phyloP scores from a whole-genome alignment of 2,113 vertebrate genomes.

The Boulengeromyrus knoepffleri region DNA sequence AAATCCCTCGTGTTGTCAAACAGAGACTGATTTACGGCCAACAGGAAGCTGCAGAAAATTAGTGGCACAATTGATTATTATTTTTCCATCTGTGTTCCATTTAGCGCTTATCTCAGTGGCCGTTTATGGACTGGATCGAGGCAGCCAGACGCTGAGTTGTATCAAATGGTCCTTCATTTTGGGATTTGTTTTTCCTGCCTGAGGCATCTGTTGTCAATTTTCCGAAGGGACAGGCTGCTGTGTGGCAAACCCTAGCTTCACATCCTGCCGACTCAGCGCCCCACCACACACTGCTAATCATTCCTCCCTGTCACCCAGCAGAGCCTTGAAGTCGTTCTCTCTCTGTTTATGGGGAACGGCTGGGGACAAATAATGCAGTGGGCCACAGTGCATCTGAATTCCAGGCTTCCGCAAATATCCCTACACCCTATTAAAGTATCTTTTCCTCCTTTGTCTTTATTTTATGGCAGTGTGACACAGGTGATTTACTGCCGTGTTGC shows the following conservation, averaged over 20 bases:
- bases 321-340: background rate
- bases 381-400: background rate
- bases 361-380: background rate
- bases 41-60: slow-evolving; percentile 51
- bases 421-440: background rate
- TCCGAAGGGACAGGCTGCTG: slow-evolving; percentile 39
- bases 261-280: background rate
- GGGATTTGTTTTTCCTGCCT: slow-evolving; percentile 51
- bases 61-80: slow-evolving; percentile 44
- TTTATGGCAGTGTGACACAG: slow-evolving; percentile 30
- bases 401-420: background rate
- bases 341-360: background rate
- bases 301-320: background rate
- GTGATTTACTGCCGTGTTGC: slow-evolving; percentile 34
- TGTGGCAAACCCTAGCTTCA: slow-evolving; percentile 41
- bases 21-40: slow-evolving; percentile 34
- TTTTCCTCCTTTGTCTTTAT: slow-evolving; percentile 34
- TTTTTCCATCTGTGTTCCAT: slow-evolving; percentile 57
- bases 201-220: slow-evolving; percentile 62
- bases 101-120: slow-evolving; percentile 47
- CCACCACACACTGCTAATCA: background rate
- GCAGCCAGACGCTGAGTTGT: slow-evolving; percentile 37
- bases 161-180: slow-evolving; percentile 56
- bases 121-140: slow-evolving; percentile 36
- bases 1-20: slow-evolving; percentile 6